Base-by-base conservation (phyloP, 2,888 invertebrate genomes). In the Macaria notata region DNA sequence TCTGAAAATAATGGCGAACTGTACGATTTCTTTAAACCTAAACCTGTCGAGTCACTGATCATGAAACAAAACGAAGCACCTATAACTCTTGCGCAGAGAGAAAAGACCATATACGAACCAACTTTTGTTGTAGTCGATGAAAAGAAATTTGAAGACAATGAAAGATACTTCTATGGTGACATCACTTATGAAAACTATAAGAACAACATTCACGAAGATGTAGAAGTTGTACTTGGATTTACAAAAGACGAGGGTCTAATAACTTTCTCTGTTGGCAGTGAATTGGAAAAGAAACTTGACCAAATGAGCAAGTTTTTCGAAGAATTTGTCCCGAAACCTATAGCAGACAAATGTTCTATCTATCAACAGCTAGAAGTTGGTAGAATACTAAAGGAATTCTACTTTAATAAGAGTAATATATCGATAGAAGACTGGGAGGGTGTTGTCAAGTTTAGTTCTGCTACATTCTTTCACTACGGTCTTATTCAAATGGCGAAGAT, bases 171-270 rank as follows among this genome's bases (percentile, higher is more conserved):
- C 59, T 65, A 67, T n/a, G 77, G 74, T n/a, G 66, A 79, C 29
- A 49, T 74, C 9, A 54, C 9, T 1, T 52, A 64, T 33, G 82
- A 92, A 39, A 73, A 76, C 19, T 63, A 88, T 7, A 81, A 85
- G 60, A 76, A 85, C 19, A 93, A 93, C n/a, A 84, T 84, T n/a
- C 82, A 93, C 39, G 71, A 78, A 47, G 78, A 68, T n/a, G 86
- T 94, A 0, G 95, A 95, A 0, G 92, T 95, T 78, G 93, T 96
- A 7, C 9, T 53, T 6, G 62, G 62, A 1, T 46, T 43, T 30
- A 63, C 57, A 4, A 53, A 57, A 53, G 62, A 63, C 29, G 62
- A 63, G 44, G 62, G 59, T 7, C 8, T 63, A 7, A 39, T 63
- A 9, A n/a, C 46, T 31, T 29, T 63, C 5, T 38, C 47, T 9